These are phyloP conservation scores for Alouatta palliata DNA, from an alignment of 2,113 vertebrate species.

Conservation along the genomic window DNA sequence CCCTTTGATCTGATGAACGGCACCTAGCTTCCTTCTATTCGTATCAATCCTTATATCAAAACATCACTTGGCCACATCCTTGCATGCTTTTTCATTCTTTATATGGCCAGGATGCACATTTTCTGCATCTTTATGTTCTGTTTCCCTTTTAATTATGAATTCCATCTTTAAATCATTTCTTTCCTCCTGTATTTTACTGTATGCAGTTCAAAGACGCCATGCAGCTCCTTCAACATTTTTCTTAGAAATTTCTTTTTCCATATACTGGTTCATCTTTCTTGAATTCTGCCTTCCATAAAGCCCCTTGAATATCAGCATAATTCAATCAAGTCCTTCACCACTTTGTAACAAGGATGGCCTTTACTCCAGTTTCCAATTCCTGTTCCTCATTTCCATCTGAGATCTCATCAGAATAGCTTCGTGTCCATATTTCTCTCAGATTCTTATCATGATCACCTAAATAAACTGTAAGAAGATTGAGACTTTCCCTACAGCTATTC, in stretches of 20 bases:
- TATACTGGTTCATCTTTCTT: background rate
- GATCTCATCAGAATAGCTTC: background rate
- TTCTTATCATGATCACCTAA: background rate
- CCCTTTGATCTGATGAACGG: background rate
- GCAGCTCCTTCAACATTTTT: background rate
- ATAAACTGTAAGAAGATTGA: background rate
- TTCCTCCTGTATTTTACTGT: background rate
- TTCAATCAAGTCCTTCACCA: background rate
- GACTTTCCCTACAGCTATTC: background rate
- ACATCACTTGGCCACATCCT: background rate
- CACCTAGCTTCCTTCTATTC: background rate
- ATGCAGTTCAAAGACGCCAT: background rate
- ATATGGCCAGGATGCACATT: background rate
- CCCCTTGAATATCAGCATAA: background rate
- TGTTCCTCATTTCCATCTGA: background rate
- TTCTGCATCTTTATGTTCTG: background rate
- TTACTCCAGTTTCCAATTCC: background rate
- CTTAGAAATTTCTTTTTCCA: background rate
- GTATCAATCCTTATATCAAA: background rate
- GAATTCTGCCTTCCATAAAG: background rate
- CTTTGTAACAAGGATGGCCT: background rate
- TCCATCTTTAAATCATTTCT: background rate
- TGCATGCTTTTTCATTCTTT: background rate
- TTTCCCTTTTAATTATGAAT: background rate
- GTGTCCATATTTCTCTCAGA: background rate